These are phyloP conservation scores for Motacilla tschutschensis DNA, from an alignment of 2,113 vertebrate species.

Conservation along the genomic window DNA sequence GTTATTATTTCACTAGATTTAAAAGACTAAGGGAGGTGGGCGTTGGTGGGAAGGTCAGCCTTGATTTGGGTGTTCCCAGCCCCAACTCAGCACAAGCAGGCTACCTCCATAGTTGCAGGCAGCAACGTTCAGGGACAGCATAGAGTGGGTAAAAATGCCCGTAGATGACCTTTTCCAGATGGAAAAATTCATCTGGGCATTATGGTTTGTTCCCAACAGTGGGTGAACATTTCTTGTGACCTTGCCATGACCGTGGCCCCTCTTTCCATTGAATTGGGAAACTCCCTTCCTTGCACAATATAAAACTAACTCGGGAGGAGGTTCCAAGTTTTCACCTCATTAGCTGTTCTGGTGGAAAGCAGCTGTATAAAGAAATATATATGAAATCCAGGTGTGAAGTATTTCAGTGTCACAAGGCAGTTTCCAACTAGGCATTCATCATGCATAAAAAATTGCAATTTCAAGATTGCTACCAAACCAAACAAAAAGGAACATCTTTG, in stretches of 20 bases:
- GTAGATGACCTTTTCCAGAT: not conserved
- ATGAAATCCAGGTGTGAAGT: slow-evolving; percentile 13
- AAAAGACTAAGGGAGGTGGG: not conserved
- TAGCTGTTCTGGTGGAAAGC: slow-evolving; percentile 14
- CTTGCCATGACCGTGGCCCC: not conserved
- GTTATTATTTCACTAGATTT: not conserved
- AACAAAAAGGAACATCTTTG: not conserved
- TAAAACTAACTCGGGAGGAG: not conserved
- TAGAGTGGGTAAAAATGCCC: not conserved
- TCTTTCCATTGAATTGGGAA: not conserved
- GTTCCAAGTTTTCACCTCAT: slow-evolving; percentile 29
- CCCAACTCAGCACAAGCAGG: not conserved
- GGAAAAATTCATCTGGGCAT: not conserved
- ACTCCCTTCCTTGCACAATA: not conserved
- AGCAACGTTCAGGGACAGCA: accelerated
- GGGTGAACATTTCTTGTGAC: not conserved
- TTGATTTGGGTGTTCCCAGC: not conserved
- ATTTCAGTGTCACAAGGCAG: not conserved
- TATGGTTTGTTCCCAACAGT: not conserved
- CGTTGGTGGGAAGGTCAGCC: not conserved
- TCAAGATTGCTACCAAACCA: not conserved
- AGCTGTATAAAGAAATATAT: slow-evolving; percentile 37
- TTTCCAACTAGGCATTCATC: slow-evolving; percentile 34
- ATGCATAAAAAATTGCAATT: slow-evolving; percentile 13
- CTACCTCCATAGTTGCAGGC: not conserved